Evolutionary conservation across 2,797 vertebrate species (phyloP).

Genomic region (Cetoscarus ocellatus): DNA sequence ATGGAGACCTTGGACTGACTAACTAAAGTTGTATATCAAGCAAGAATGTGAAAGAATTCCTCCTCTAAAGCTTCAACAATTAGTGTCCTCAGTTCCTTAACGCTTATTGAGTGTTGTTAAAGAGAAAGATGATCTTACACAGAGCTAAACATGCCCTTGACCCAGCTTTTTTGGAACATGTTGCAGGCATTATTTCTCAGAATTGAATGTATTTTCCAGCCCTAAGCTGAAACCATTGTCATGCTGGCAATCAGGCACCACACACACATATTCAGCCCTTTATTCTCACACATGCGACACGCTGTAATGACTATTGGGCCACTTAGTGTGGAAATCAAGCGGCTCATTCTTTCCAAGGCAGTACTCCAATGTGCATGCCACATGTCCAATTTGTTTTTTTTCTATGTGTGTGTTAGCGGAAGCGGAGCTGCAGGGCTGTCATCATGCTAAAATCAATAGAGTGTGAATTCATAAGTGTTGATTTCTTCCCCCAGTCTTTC

Average conservation of each 20-base stretch:
- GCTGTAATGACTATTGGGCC: slow-evolving; percentile 35
- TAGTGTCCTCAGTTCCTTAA: too few species aligned
- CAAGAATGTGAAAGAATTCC: too few species aligned
- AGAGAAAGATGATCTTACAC: too few species aligned
- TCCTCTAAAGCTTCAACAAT: too few species aligned
- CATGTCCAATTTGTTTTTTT: slow-evolving; percentile 32
- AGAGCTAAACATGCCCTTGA: too few species aligned
- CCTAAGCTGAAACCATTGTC: slow-evolving; percentile 71
- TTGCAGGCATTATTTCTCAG: too few species aligned
- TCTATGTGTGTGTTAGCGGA: slow-evolving; percentile 17
- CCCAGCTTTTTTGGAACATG: too few species aligned
- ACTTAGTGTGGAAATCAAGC: slow-evolving; percentile 26
- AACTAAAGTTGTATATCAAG: too few species aligned
- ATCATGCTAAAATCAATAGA: slow-evolving; percentile 56
- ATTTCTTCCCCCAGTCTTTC: slow-evolving; percentile 33
- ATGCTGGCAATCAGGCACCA: slow-evolving; percentile 28
- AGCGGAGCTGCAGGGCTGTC: slow-evolving; percentile 39
- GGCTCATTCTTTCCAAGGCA: slow-evolving; percentile 2
- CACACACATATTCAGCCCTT: slow-evolving; percentile 18
- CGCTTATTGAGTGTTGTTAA: too few species aligned
- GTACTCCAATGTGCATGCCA: not conserved
- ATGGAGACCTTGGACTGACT: too few species aligned
- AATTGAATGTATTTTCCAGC: too few species aligned
- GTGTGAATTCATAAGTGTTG: slow-evolving; percentile 56
- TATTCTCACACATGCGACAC: slow-evolving; percentile 20